phyloP scores from a whole-genome alignment of 92 coral and sea anemone species.

The Anthopleura xanthogrammica region DNA sequence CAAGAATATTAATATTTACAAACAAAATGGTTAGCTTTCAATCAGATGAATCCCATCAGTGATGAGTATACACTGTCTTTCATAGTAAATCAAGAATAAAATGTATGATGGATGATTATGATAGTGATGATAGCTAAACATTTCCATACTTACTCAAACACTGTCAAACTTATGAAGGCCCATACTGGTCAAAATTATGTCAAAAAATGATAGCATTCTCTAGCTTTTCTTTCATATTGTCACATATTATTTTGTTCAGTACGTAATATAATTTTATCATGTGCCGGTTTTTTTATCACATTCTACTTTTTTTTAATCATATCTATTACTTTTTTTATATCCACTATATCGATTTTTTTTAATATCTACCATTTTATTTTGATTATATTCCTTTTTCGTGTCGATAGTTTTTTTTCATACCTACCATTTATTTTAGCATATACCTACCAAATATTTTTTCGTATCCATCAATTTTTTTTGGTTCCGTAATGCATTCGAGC shows the following conservation, averaged over 20 bases:
- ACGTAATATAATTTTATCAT: background rate
- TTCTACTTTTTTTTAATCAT: background rate
- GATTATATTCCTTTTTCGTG: background rate
- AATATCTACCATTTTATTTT: background rate
- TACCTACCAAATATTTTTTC: background rate
- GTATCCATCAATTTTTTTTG: background rate
- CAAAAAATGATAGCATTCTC: background rate
- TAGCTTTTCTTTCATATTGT: background rate
- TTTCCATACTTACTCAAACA: no score
- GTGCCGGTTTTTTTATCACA: background rate
- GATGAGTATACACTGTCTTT: no score
- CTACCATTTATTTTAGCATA: background rate
- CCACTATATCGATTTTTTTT: background rate
- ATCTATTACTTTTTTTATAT: background rate
- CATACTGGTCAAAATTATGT: background rate
- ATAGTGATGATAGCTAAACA: no score
- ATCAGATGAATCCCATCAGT: no score
- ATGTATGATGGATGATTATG: no score
- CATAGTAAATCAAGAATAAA: no score
- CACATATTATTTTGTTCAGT: background rate
- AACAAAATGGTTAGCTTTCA: no score
- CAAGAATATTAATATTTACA: no score
- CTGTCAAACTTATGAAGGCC: background rate
- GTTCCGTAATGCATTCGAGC: background rate
- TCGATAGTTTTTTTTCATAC: background rate